A percentile compares a stretch with the other conserved stretches of the same genome.
These are phyloP conservation scores for Andrena chrysosceles DNA, from an alignment of 2,888 invertebrate genomes.

Conservation along the genomic window DNA sequence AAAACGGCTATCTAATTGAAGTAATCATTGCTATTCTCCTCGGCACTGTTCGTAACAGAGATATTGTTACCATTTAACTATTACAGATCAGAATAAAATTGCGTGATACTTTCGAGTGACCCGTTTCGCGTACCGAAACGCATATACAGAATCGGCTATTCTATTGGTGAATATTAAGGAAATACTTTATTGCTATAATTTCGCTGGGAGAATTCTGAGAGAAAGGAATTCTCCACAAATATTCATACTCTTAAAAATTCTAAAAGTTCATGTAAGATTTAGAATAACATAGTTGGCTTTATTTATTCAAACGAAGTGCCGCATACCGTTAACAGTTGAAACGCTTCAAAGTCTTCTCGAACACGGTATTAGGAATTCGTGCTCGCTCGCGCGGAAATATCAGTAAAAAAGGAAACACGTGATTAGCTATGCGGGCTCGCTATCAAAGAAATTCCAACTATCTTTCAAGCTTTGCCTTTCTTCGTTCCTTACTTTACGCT, in stretches of 20 bases:
- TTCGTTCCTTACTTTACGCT: conserved; percentile 4
- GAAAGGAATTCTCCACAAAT: no score
- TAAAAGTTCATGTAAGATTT: no score
- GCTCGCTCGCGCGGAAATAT: conserved; percentile 12
- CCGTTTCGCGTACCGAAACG: no score
- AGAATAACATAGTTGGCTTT: no score
- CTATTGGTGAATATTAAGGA: no score
- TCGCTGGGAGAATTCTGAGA: no score
- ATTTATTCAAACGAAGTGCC: not conserved
- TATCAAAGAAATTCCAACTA: conserved; percentile 19
- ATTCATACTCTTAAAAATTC: no score
- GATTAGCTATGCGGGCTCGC: conserved; percentile 31
- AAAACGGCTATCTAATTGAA: conserved; percentile 4
- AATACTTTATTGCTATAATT: no score
- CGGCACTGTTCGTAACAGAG: not conserved
- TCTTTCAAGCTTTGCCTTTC: conserved; percentile 9
- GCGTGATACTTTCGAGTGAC: no score
- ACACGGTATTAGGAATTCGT: conserved; percentile 6
- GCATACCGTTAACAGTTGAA: not conserved
- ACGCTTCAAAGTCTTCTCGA: not conserved
- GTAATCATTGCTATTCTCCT: conserved; percentile 17
- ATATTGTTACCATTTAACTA: not conserved
- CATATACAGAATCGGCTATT: no score
- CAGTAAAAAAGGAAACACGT: conserved; percentile 21
- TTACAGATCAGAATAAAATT: no score